Base-by-base conservation (phyloP, 23 tunicate genomes). In the Oikopleura dioica region DNA sequence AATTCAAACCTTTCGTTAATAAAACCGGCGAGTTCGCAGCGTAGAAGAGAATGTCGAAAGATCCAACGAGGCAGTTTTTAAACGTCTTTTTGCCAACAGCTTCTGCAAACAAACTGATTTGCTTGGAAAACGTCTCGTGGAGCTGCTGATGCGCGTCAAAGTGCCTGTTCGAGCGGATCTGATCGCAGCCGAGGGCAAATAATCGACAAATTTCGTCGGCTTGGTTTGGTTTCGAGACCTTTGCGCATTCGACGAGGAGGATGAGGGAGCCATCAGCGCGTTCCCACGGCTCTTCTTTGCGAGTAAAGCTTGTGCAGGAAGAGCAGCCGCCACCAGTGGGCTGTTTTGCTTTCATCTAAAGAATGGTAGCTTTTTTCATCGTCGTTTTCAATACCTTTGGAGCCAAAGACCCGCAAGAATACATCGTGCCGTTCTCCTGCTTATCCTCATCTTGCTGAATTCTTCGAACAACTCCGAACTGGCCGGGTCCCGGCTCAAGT, bases 321-420 rank as follows among this genome's bases (percentile, higher is more conserved):
- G 78, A 84, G 38, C 96, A 89, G 1, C 96, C 96, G 1, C 96
- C 86, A n/a, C 84, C n/a, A 0, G 63, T 35, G 2, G 63, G 32
- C n/a, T 37, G 35, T 1, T 24, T 75, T 28, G 24, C 35, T 35
- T 35, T 78, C 9, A 34, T 36, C 21, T 51, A 9, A 23, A 59
- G 2, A 78, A 38, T 23, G 0, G 51, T 76, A 37, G 38, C 79
- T 9, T 68, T 76, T 34, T 85, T 88, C 35, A 87, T 77, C 21
- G 85, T 87, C 91, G 82, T 89, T 78, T 84, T 89, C 9, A 44
- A 44, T 9, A 9, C 55, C 16, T 44, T 44, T 0, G 91, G 96
- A 12, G 91, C 96, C 0, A 89, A 76, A 0, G 96, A 89, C 31
- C 96, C 96, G 59, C 96, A 89, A 1, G 96, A 89, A 67, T 89